These are phyloP conservation scores for Luscinia luscinia DNA, from an alignment of 2,797 vertebrate genomes.

Conservation along the genomic window DNA sequence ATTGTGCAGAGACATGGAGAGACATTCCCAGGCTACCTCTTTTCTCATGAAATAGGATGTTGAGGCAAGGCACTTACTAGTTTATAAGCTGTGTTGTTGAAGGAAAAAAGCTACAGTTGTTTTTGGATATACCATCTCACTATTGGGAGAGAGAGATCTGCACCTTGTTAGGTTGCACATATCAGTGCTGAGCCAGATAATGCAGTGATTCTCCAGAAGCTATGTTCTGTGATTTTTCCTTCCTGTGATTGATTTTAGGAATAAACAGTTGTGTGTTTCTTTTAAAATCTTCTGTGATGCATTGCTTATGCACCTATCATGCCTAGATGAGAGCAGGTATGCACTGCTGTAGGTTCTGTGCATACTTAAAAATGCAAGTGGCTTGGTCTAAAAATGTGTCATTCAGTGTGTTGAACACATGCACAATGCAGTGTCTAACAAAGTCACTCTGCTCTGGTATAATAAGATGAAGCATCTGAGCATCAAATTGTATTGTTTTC, in stretches of 20 bases:
- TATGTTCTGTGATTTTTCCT: background rate
- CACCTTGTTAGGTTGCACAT: background rate
- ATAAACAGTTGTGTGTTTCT: background rate
- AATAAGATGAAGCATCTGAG: background rate
- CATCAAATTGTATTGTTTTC: slow-evolving; percentile 3
- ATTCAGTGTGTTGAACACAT: background rate
- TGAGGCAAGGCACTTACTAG: background rate
- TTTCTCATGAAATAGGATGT: background rate
- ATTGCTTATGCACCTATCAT: background rate
- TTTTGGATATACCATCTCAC: background rate
- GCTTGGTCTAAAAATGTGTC: background rate
- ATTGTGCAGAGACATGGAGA: background rate
- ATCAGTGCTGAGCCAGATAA: background rate
- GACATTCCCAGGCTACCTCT: background rate
- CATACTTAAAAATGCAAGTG: background rate
- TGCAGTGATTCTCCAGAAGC: background rate
- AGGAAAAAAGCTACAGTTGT: background rate
- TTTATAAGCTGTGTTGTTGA: background rate
- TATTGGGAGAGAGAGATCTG: background rate
- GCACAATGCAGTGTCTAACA: background rate
- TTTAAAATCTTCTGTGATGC: background rate
- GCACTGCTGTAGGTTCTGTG: background rate
- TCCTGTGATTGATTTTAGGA: background rate
- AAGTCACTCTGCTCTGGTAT: background rate
- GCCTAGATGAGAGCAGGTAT: background rate